Percentiles rank a stretch among this genome's conserved stretches.
phyloP scores from a whole-genome alignment of 2,888 invertebrate species.

The Sympetrum striolatum region DNA sequence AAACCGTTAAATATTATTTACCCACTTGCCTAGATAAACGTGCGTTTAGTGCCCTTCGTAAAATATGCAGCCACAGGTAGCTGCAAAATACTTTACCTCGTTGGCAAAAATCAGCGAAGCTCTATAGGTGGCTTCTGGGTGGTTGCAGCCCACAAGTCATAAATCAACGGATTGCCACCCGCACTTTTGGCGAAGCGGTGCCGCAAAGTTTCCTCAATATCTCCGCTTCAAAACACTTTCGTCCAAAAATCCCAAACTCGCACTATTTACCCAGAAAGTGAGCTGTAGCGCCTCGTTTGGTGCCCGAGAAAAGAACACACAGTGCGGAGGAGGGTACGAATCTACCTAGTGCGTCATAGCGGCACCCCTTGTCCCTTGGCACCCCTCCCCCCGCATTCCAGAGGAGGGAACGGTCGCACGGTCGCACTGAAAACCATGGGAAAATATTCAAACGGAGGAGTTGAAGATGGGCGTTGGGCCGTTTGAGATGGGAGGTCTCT shows the following conservation, averaged over 20 bases:
- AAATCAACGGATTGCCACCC: not conserved
- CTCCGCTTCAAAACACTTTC: conserved; percentile 5
- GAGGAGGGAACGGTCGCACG: conserved; percentile 21
- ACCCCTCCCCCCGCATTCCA: conserved; percentile 8
- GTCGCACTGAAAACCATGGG: conserved; percentile 27
- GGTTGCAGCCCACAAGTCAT: not conserved
- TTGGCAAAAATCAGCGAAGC: too few species aligned
- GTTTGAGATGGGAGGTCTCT: not conserved
- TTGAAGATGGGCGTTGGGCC: not conserved
- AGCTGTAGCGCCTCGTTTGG: not conserved
- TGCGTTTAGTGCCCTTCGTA: too few species aligned
- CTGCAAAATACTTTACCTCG: too few species aligned
- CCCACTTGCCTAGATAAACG: too few species aligned
- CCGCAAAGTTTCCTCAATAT: not conserved
- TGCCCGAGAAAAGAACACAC: not conserved
- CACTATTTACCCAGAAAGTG: conserved; percentile 25
- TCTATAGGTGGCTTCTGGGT: too few species aligned
- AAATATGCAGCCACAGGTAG: too few species aligned
- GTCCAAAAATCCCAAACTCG: not conserved
- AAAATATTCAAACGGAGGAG: conserved; percentile 30
- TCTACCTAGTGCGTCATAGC: conserved; percentile 3
- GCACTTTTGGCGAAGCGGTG: not conserved
- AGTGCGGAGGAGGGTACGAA: not conserved
- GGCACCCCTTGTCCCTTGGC: not conserved
- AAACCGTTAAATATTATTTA: too few species aligned